These are phyloP conservation scores for Altica lythri DNA, from an alignment of 2,888 invertebrate genomes.

Conservation along the genomic window DNA sequence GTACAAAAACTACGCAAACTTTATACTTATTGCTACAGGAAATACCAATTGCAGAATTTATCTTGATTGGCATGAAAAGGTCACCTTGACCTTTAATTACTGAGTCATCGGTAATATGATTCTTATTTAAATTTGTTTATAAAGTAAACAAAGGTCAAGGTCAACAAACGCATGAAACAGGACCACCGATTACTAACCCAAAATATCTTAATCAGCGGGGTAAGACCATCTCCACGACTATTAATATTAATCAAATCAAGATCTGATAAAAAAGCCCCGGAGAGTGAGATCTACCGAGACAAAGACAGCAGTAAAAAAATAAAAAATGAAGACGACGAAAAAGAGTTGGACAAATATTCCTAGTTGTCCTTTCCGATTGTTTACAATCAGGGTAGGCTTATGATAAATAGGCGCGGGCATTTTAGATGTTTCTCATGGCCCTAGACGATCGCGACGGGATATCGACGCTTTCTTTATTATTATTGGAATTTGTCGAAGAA, in stretches of 20 bases:
- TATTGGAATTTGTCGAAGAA: conserved; percentile 45
- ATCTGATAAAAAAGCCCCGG: conserved; percentile 37
- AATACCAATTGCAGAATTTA: too few relatives aligned
- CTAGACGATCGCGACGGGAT: conserved; percentile 44
- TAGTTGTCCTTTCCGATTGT: conserved; percentile 36
- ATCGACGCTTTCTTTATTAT: conserved; percentile 46
- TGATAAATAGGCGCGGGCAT: conserved; percentile 40
- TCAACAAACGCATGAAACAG: conserved; percentile 12
- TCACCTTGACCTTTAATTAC: too few relatives aligned
- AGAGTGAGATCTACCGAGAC: conserved; percentile 19
- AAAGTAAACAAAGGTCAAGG: conserved; percentile 15
- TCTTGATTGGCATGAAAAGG: too few relatives aligned
- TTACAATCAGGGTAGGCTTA: conserved; percentile 42
- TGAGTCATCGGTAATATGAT: too few relatives aligned
- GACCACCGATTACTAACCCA: conserved; percentile 23
- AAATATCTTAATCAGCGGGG: conserved; percentile 40
- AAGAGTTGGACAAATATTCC: conserved; percentile 31
- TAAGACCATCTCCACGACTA: conserved; percentile 36
- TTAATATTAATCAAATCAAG: conserved; percentile 46
- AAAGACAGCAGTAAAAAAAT: neutral
- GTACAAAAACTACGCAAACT: too few relatives aligned
- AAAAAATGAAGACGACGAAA: conserved; percentile 6
- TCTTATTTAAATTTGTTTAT: too few relatives aligned
- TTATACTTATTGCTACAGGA: too few relatives aligned
- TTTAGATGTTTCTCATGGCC: conserved; percentile 43